Evolutionary conservation across 1,140 invertebrate species (phyloP), one percentile per base, ranked within the genome.

Genomic region (Medauroidea extradentata): DNA sequence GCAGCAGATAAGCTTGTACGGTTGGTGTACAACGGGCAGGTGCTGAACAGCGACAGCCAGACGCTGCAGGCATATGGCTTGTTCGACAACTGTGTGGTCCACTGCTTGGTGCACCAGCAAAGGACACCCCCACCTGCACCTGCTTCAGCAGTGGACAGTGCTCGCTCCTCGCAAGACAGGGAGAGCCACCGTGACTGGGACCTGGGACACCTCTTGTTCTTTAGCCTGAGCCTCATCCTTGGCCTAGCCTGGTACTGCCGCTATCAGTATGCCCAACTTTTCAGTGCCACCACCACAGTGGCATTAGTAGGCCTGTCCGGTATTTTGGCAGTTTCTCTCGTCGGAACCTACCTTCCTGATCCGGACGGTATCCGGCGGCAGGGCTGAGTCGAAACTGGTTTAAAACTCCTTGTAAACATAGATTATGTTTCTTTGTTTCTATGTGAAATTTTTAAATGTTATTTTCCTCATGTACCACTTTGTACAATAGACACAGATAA

Each of bases 11-110:
- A 90, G 69, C 74, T 88, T 29, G 86, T 96, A 21, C 83, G 90
- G 18, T 77, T 96, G 46, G 91, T 96, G 49, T 94, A 91, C 72
- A 92, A 93, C 73, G 93, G 93, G 11, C 88, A 90, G 65, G 85
- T 94, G 43, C 75, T 96, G 18, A 81, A 85, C 58, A 83, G 87
- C 61, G 91, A 94, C 61, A 79, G 75, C 51, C 80, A 84, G 59
- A 93, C 90, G 8, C 74, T 96, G 41, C 79, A 87, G 59, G 83
- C 82, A 21, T 90, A 84, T 75, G 90, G 91, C 16, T 78, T 96
- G 34, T 87, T 85, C 69, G 84, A 94, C 72, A 90, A 91, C 67
- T 92, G 90, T 72, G 91, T 94, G 3, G 86, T 96, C 19, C 92
- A 94, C 72, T 93, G 91, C 74, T 78, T 94, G 21, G 85, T 94